phyloP scores from a whole-genome alignment of 1,140 invertebrate genomes.

The Lutraria rhynchaena region DNA sequence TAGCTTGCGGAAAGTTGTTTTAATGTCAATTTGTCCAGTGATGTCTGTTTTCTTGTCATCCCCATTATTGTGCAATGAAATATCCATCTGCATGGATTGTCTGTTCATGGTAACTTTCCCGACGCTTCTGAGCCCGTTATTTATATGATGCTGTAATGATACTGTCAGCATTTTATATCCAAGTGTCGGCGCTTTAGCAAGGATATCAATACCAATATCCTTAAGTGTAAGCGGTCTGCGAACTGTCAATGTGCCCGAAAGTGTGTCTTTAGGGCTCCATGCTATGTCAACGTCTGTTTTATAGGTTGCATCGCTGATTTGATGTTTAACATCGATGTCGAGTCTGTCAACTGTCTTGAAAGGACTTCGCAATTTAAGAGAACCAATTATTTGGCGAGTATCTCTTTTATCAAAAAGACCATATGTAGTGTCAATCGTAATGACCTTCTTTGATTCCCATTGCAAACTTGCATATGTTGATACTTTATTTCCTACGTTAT shows the following conservation, averaged over 20 bases:
- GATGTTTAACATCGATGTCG: too few species aligned
- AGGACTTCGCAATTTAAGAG: too few species aligned
- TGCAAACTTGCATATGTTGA: too few species aligned
- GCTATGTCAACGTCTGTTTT: conserved; percentile 28
- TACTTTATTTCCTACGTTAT: too few species aligned
- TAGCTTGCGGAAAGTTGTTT: conserved; percentile 57
- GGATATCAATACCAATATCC: conserved; percentile 42
- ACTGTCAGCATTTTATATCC: conserved; percentile 43
- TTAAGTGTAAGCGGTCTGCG: conserved; percentile 4
- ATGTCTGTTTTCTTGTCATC: too few species aligned
- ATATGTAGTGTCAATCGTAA: conserved; percentile 22
- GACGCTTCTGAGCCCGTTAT: too few species aligned
- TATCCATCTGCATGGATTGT: conserved; percentile 37
- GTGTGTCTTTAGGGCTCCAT: conserved; percentile 16
- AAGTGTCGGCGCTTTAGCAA: too few species aligned
- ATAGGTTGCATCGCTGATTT: too few species aligned
- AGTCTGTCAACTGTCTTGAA: too few species aligned
- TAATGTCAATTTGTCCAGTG: conserved; percentile 62
- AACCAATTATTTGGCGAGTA: neutral
- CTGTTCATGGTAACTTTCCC: too few species aligned
- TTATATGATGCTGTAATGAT: conserved; percentile 29
- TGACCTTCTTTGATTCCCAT: conserved; percentile 24
- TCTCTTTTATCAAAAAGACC: neutral
- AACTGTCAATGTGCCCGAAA: conserved; percentile 16
- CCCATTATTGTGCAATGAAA: conserved; percentile 27